Evolutionary conservation across 1,140 invertebrate genomes (phyloP).

Genomic region (Danaus melanippus): DNA sequence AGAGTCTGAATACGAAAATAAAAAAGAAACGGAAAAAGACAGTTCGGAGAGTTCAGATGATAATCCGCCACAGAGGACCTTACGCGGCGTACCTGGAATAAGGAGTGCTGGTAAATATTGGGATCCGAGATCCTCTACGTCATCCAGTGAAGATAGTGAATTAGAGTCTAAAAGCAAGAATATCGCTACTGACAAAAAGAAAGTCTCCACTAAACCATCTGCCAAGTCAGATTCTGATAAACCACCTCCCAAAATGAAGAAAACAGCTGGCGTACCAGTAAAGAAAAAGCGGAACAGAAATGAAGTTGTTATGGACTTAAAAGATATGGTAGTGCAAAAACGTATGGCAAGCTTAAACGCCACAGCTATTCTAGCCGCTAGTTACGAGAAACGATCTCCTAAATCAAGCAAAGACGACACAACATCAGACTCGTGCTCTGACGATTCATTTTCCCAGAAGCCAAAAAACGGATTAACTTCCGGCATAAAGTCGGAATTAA

Average conservation of each 20-base stretch:
- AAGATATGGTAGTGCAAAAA: slow-evolving; percentile 90
- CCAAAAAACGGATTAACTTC: slow-evolving; percentile 63
- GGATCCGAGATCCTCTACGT: slow-evolving; percentile 81
- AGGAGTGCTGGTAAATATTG: slow-evolving; percentile 86
- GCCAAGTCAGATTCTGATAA: slow-evolving; percentile 68
- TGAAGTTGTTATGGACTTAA: slow-evolving; percentile 86
- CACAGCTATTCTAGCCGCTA: slow-evolving; percentile 91
- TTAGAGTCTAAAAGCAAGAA: slow-evolving; percentile 56
- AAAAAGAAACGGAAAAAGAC: slow-evolving; percentile 57
- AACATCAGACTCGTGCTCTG: slow-evolving; percentile 69
- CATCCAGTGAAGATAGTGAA: slow-evolving; percentile 71
- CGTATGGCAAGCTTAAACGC: slow-evolving; percentile 95
- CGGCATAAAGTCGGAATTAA: slow-evolving; percentile 69
- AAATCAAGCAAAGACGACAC: slow-evolving; percentile 73
- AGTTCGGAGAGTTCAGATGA: slow-evolving; percentile 66
- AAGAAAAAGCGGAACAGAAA: slow-evolving; percentile 71
- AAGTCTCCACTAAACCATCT: slow-evolving; percentile 38
- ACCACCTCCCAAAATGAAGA: slow-evolving; percentile 57
- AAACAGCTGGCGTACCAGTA: slow-evolving; percentile 47
- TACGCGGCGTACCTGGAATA: slow-evolving; percentile 81
- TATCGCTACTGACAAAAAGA: slow-evolving; percentile 52
- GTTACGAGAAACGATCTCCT: slow-evolving; percentile 84
- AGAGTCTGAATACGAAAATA: slow-evolving; percentile 68
- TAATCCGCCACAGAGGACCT: slow-evolving; percentile 72
- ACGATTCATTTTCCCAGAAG: slow-evolving; percentile 68